phyloP scores from a whole-genome alignment of 2,797 vertebrate genomes.

The Enteromius argenteus region DNA sequence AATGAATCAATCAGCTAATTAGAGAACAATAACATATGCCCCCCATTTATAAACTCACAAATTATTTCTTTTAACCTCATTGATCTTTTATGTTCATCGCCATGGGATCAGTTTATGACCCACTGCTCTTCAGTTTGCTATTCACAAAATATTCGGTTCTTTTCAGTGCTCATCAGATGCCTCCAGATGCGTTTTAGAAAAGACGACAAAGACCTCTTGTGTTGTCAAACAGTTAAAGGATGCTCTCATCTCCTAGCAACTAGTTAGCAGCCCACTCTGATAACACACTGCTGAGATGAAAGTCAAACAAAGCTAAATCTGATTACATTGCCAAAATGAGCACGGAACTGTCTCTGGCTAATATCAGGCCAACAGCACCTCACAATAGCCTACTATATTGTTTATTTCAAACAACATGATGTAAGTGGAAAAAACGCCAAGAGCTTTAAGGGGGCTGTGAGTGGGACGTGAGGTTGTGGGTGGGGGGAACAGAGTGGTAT shows the following conservation, averaged over 20 bases:
- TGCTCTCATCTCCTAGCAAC: slow-evolving; percentile 57
- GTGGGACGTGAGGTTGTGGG: slow-evolving; percentile 31
- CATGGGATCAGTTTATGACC: neutral
- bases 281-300: slow-evolving; percentile 39
- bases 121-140: slow-evolving; percentile 21
- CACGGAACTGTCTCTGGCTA: slow-evolving; percentile 34
- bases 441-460: slow-evolving; percentile 14
- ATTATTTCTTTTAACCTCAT: neutral
- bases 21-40: neutral
- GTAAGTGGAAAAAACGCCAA: slow-evolving; percentile 13
- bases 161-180: slow-evolving; percentile 49
- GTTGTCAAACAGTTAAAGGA: slow-evolving; percentile 54
- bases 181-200: slow-evolving; percentile 53
- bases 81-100: slow-evolving; percentile 3
- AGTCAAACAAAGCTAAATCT: slow-evolving; percentile 51
- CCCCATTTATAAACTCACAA: neutral
- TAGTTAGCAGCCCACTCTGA: slow-evolving; percentile 43
- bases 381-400: slow-evolving; percentile 34
- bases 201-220: slow-evolving; percentile 48
- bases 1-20: neutral
- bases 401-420: slow-evolving; percentile 48
- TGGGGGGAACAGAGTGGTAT: slow-evolving; percentile 13
- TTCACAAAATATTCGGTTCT: slow-evolving; percentile 46
- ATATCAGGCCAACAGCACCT: slow-evolving; percentile 42
- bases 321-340: slow-evolving; percentile 46